Conservation (phyloP, 2,113 vertebrate species). For the Semnornis frantzii region DNA sequence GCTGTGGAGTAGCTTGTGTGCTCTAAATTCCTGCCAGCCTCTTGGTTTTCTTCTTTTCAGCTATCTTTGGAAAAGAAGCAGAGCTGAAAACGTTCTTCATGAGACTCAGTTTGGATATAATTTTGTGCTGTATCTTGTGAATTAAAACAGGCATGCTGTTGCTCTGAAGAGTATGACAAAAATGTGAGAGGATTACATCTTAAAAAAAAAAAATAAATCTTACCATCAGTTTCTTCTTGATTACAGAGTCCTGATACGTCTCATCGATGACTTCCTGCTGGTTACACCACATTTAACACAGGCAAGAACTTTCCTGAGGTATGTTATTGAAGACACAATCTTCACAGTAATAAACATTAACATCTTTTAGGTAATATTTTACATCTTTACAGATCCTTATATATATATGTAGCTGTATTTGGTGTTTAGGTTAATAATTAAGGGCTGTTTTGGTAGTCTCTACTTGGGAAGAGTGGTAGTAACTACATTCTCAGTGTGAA, state of each 20-base stretch:
- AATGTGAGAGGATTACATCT: neutral
- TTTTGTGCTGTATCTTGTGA: neutral
- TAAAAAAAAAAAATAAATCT: neutral
- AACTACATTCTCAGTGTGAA: neutral
- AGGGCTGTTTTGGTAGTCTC: neutral
- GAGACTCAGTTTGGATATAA: neutral
- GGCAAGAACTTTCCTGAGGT: constrained; percentile 88
- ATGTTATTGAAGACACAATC: neutral
- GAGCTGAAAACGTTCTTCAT: neutral
- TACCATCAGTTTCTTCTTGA: neutral
- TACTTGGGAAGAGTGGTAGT: neutral
- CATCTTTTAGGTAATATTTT: neutral
- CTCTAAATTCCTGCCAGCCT: neutral
- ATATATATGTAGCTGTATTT: neutral
- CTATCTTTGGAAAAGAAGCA: neutral
- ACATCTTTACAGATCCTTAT: neutral
- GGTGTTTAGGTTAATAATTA: neutral
- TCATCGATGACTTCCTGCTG: constrained; percentile 93
- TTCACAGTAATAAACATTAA: neutral
- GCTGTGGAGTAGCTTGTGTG: neutral
- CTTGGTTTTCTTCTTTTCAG: neutral
- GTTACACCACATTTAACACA: constrained; percentile 85
- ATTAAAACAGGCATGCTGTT: neutral
- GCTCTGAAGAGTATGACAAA: neutral
- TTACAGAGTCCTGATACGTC: constrained; percentile 86